These are phyloP conservation scores for Tangara arthus DNA, from an alignment of 2,797 vertebrate genomes.

Conservation along the genomic window DNA sequence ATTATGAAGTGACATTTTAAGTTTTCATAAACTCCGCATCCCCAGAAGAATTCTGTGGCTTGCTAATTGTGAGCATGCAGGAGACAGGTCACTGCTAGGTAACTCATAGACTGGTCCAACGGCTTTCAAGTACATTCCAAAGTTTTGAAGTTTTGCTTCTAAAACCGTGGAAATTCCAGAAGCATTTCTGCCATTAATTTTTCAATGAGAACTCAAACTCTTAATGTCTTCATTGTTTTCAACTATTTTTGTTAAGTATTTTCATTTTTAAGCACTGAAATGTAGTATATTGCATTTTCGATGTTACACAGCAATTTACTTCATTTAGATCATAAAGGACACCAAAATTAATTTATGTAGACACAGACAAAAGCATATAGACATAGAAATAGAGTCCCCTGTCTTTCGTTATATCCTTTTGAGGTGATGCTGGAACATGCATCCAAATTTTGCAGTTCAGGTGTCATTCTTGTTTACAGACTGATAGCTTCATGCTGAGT, in stretches of 20 bases:
- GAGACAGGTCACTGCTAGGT: not conserved
- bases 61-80: not conserved
- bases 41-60: not conserved
- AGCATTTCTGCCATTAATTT: not conserved
- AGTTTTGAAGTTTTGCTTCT: not conserved
- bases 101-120: not conserved
- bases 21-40: not conserved
- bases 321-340: not conserved
- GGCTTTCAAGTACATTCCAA: not conserved
- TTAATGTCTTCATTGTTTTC: not conserved
- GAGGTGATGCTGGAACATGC: fast-evolving
- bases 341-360: not conserved
- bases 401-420: not conserved
- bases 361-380: not conserved
- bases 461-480: not conserved
- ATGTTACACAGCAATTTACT: not conserved
- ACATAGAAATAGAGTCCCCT: not conserved
- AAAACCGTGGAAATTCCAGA: not conserved
- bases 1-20: not conserved
- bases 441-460: not conserved
- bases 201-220: not conserved
- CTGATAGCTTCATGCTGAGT: not conserved
- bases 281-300: not conserved
- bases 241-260: not conserved
- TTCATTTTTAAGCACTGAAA: not conserved